Base-by-base conservation (phyloP, 2,113 vertebrate species). In the Raja brachyura region DNA sequence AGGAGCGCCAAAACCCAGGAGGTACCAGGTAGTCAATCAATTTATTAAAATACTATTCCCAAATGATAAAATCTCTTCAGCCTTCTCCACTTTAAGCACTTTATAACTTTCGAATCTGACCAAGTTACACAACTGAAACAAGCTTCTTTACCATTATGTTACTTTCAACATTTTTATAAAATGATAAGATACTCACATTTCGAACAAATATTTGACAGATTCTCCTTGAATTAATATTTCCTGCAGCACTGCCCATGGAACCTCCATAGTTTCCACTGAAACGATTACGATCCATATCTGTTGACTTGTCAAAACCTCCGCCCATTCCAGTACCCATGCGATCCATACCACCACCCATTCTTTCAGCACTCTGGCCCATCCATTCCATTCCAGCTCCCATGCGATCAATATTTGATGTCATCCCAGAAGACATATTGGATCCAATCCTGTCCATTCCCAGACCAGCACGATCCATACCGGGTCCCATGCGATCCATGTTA, bases 191-290 rank as follows among this genome's bases (percentile, higher is more conserved):
- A 97, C 98, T 97, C 96, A 99, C 98, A 93, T 99, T 99, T 96
- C 98, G 98, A 95, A 99, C 98, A 95, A 99, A 99, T 94, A 99
- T 99, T 96, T 99, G 98, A 94, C 98, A 99, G 93, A 98, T 98
- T 95, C 99, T 99, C 94, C 98, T 97, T 94, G 98, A 94, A 93
- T 98, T 97, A 76, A 68, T 22, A 77, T 73, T 76, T 79, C 76
- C 48, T 93, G 95, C 93, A 56, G 97, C 97, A 10, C 96, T 88
- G 20, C 90, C 97, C 97, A 90, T 98, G 97, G 96, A 96, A 48
- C 97, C 98, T 20, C 97, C 96, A 93, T 98, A 98, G 94, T 97
- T 97, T 93, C 97, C 97, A 86, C 98, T 97, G 90, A 99, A 99
- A 95, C 96, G 97, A 4, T 98, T 98, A 78, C 98, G 97, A 79